Conservation (phyloP, 2,888 invertebrate species). For the Tetragonisca angustula region DNA sequence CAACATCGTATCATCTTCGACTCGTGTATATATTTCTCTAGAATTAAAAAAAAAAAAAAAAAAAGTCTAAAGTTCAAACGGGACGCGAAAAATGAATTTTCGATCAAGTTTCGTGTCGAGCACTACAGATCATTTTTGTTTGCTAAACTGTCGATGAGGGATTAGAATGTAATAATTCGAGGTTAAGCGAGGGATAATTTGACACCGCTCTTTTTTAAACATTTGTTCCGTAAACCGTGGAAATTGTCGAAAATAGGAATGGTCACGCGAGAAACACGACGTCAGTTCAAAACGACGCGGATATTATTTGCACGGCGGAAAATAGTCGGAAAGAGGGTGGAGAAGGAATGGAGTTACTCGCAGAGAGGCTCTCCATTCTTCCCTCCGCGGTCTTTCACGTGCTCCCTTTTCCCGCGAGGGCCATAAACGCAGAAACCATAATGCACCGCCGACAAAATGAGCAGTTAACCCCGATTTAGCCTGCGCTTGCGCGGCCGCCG, state of each 20-base stretch:
- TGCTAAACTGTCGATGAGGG: too few species aligned
- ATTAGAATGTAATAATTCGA: too few species aligned
- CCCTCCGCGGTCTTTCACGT: conserved; percentile 30
- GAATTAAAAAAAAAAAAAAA: too few species aligned
- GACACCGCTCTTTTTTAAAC: neutral
- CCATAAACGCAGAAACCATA: conserved; percentile 66
- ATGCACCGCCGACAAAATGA: conserved; percentile 73
- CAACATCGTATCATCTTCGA: too few species aligned
- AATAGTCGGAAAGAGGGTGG: neutral
- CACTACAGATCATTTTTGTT: too few species aligned
- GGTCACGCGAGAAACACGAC: neutral
- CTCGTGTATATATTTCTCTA: too few species aligned
- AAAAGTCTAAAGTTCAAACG: too few species aligned
- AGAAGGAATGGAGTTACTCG: conserved; percentile 9
- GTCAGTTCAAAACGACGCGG: conserved; percentile 1
- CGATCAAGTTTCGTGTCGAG: too few species aligned
- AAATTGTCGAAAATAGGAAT: neutral
- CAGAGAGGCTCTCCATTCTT: conserved; percentile 30
- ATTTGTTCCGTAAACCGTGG: neutral
- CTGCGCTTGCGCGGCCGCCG: conserved; percentile 67
- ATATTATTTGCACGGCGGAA: conserved; percentile 23
- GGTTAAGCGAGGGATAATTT: too few species aligned
- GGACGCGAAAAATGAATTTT: too few species aligned
- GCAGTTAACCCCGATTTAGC: conserved; percentile 80
- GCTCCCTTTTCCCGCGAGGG: conserved; percentile 40